phyloP scores from a whole-genome alignment of 2,888 invertebrate species.

The Drosophila longiperda region DNA sequence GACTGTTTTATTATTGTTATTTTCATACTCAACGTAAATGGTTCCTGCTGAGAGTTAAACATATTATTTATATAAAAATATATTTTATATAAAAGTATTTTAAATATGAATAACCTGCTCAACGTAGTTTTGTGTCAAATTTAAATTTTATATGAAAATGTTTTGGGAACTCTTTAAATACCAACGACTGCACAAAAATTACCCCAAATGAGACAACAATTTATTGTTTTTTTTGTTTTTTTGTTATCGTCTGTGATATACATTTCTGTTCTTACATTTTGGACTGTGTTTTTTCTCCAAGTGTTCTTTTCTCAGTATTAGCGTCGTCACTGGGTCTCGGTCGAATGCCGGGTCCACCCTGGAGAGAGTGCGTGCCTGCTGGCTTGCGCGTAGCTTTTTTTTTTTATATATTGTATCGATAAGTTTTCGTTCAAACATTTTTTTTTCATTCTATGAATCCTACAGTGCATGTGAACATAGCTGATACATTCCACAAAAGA shows the following conservation, averaged over 20 bases:
- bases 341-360: slow-evolving; percentile 10
- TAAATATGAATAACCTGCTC: no score
- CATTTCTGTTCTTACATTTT: not conserved
- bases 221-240: not conserved
- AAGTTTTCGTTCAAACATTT: slow-evolving; percentile 23
- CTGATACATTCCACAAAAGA: slow-evolving; percentile 31
- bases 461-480: not conserved
- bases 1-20: not conserved
- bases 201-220: not conserved
- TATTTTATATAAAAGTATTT: no score
- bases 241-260: not conserved
- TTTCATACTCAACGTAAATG: not conserved
- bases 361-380: slow-evolving; percentile 45
- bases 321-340: slow-evolving; percentile 16
- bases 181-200: not conserved
- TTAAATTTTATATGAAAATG: not conserved
- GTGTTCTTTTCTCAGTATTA: slow-evolving; percentile 2
- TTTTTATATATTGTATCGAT: slow-evolving; percentile 38
- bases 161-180: not conserved
- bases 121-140: not conserved
- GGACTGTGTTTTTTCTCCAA: not conserved
- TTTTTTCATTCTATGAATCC: slow-evolving; percentile 6
- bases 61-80: no score
- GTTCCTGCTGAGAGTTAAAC: no score
- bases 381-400: slow-evolving; percentile 29